phyloP scores from a whole-genome alignment of 2,888 invertebrate genomes.

The Melangyna quadrimaculata region DNA sequence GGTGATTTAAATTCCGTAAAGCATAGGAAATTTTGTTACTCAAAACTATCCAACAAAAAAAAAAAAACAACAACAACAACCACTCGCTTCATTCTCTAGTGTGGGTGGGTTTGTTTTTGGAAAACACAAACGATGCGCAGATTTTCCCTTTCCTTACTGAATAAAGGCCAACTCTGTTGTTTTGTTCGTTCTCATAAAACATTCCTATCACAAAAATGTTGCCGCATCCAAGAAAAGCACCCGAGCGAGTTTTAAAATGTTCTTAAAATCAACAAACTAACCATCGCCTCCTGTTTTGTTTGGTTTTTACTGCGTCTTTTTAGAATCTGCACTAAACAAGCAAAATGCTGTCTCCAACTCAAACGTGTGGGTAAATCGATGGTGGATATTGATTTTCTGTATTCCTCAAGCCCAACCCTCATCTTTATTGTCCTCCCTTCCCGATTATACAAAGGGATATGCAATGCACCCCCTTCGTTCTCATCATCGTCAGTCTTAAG shows the following conservation, averaged over 20 bases:
- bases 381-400: conserved; percentile 58
- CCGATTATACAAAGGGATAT: conserved; percentile 10
- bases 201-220: conserved; percentile 15
- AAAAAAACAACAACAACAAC: conserved; percentile 19
- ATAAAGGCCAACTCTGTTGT: conserved; percentile 11
- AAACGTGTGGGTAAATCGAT: conserved; percentile 18
- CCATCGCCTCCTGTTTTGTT: conserved; percentile 26
- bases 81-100: neutral
- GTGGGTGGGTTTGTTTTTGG: neutral
- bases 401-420: conserved; percentile 25
- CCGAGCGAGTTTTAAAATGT: neutral
- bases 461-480: conserved; percentile 23
- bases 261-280: neutral
- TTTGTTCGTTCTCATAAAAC: neutral
- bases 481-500: conserved; percentile 28
- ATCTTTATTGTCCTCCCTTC: conserved; percentile 5
- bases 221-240: neutral
- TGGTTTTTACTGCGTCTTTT: conserved; percentile 39
- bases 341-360: neutral
- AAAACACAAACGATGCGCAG: conserved; percentile 16
- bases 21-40: conserved; percentile 55
- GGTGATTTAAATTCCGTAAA: conserved; percentile 55
- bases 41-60: conserved; percentile 43
- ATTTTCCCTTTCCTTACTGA: conserved; percentile 36
- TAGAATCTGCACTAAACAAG: conserved; percentile 16